These are phyloP conservation scores for Graphium colonna DNA, from an alignment of 2,888 invertebrate species.

Conservation along the genomic window DNA sequence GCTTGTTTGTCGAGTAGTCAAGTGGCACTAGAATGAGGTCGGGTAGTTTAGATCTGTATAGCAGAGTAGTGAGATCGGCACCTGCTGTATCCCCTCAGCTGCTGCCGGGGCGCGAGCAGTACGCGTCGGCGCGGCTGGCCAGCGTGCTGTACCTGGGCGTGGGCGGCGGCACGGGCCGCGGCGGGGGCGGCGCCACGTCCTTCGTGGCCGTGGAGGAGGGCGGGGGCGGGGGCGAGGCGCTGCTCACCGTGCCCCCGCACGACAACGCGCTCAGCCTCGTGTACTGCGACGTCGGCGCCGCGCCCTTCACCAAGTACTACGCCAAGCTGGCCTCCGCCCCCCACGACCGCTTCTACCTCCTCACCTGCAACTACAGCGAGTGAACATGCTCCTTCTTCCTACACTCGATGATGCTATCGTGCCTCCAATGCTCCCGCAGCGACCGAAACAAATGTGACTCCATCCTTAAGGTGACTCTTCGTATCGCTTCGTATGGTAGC, in stretches of 20 bases:
- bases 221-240: conserved; percentile 45
- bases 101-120: conserved; percentile 60
- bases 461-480: background rate
- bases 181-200: conserved; percentile 45
- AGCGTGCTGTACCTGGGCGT: conserved; percentile 54
- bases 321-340: conserved; percentile 45
- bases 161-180: conserved; percentile 4
- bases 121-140: conserved; percentile 49
- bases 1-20: no score
- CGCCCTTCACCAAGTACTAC: conserved; percentile 69
- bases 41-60: no score
- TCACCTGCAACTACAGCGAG: conserved; percentile 60
- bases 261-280: conserved; percentile 85
- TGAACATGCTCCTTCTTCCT: no score
- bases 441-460: background rate
- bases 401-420: background rate
- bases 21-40: no score
- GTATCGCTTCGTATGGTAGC: background rate
- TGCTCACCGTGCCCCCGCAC: conserved; percentile 82
- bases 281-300: conserved; percentile 74
- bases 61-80: no score
- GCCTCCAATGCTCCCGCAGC: background rate
- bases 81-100: no score
- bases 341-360: conserved; percentile 51
- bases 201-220: conserved; percentile 51